Evolutionary conservation across 2,888 invertebrate genomes (phyloP), one percentile per base, ranked within the genome.

Genomic region (Hesperia comma): DNA sequence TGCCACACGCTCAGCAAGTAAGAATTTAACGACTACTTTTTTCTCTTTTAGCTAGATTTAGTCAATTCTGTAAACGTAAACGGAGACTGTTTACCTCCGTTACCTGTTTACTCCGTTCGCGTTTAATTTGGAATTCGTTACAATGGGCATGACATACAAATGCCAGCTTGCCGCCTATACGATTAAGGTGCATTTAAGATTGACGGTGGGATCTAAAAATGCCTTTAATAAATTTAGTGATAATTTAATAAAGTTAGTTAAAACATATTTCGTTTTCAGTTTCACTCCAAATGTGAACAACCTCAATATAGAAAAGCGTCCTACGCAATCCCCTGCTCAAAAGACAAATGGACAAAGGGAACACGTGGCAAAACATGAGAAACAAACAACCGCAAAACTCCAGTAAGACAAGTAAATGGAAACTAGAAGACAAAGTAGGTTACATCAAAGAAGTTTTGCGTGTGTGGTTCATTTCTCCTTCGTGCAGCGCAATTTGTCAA

Each of bases 21-120:
- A 61, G 55, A 67, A 46, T 67, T 67, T 67, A 61, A 67, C 61
- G 67, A 67, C 61, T 61, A 61, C 46, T 53, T 61, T 67, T 61
- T 67, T 43, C 61, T 33, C 37, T 43, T 33, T 41, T 61, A 37
- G 43, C 55, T 21, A 37, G 37, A 49, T 61, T 46, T 46, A 19
- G 58, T 19, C 46, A 43, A 53, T 41, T 43, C 53, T 51, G 15
- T 58, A 6, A 40, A 40, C 17, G 19, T 51, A 15, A 46, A 46
- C 8, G 1, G 0, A 46, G 15, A 10, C 1, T 46, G 15, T 6
- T 15, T 15, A 46, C 15, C 8, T 46, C 7, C 7, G 6, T 46
- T 6, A 15, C 10, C 12, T 19, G n/a, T 15, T 33, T 33, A 33
- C 10, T 8, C 33, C 33, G n/a, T n/a, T n/a, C n/a, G n/a, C n/a